Base-by-base conservation (phyloP, 2,797 vertebrate species). In the Xenentodon cancila region DNA sequence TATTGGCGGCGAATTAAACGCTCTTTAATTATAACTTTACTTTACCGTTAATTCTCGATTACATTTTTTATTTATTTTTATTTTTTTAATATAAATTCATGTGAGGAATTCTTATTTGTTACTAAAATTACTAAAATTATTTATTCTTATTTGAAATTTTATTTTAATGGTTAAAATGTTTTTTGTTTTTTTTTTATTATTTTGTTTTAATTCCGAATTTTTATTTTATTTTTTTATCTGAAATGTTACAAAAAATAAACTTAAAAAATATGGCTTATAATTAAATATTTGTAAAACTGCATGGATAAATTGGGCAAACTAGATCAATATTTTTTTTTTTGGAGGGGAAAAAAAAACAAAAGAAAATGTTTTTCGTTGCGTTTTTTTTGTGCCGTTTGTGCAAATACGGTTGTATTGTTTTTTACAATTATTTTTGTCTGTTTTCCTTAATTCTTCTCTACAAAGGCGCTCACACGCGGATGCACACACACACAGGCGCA, bases 371-470 rank as follows among this genome's bases (percentile, higher is more conserved):
- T 40, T 40, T 5, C 3, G 13, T 40, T 40, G 1, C 13, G 9
- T 4, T 40, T 40, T 40, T 40, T 15, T 40, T 15, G 13, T 40
- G 34, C 34, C 34, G 34, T 37, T 37, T 37, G 9, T 37, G 11
- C 34, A 2, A 37, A 13, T 37, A 37, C 9, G 34, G 4, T 13
- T 13, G 34, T 11, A 37, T 37, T 40, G 37, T 40, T 40, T 4
- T 18, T 19, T 19, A n/a, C 2, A 49, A 49, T 13, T n/a, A 30
- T 13, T 34, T 34, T 32, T 61, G 49, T 46, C 19, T 53, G n/a
- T 75, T 64, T 72, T 53, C 48, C 64, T 62, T 63, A 16, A 18
- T 49, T 59, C 51, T 42, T 54, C 9, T 15, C 64, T 53, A 16
- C 66, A 67, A 65, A 73, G 59, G 45, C 25, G 17, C 40, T 50